These are phyloP conservation scores for Temnothorax unifasciatus DNA, from an alignment of 2,888 invertebrate genomes.

Conservation along the genomic window DNA sequence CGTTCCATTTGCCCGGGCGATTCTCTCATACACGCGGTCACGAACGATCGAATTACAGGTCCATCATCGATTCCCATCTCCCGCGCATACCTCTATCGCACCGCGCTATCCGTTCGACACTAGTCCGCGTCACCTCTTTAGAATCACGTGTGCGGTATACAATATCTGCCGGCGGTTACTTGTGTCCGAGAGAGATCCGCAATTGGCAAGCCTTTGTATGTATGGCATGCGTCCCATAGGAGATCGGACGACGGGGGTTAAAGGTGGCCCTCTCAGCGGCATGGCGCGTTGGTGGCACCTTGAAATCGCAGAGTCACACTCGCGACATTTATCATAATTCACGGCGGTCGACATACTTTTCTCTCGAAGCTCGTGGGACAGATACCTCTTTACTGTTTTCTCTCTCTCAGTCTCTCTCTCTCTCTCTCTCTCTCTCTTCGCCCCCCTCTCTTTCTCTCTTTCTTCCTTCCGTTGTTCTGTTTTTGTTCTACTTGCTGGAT, in stretches of 20 bases:
- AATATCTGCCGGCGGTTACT: conserved; percentile 39
- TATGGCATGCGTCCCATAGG: conserved; percentile 57
- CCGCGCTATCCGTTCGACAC: conserved; percentile 60
- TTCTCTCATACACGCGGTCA: conserved; percentile 42
- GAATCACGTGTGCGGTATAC: conserved; percentile 57
- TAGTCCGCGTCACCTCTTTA: conserved; percentile 55
- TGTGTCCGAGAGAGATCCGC: conserved; percentile 29
- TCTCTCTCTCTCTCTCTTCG: background rate
- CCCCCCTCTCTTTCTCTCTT: background rate
- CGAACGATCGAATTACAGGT: conserved; percentile 60
- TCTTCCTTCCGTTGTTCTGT: conserved; percentile 18
- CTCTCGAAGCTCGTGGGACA: conserved; percentile 63
- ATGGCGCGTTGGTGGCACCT: conserved; percentile 19
- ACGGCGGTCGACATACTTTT: conserved; percentile 78
- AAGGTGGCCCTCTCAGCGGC: conserved; percentile 39
- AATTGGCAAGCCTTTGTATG: conserved; percentile 59
- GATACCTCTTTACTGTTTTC: conserved; percentile 60
- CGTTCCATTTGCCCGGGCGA: conserved; percentile 33
- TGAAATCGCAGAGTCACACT: conserved; percentile 80
- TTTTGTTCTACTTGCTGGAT: conserved; percentile 66
- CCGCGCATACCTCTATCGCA: conserved; percentile 43
- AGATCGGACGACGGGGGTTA: conserved; percentile 56
- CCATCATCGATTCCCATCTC: conserved; percentile 55
- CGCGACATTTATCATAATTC: conserved; percentile 83
- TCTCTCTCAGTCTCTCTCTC: background rate